A percentile compares a stretch with the other conserved stretches of the same genome.
Evolutionary conservation across 2,797 vertebrate genomes (phyloP).

Genomic region (Rachycentron canadum): DNA sequence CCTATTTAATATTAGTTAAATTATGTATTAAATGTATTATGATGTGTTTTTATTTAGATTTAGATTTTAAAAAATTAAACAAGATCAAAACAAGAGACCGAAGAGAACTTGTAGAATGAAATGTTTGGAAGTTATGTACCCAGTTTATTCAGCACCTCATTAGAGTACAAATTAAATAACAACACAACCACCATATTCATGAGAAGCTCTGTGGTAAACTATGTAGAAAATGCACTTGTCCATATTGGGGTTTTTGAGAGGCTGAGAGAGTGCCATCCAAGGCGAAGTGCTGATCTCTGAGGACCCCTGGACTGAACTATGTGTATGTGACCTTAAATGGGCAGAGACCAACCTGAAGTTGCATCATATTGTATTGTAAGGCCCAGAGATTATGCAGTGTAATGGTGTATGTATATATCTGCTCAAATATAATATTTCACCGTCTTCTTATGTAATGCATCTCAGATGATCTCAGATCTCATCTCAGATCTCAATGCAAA

Average conservation of each 20-base stretch:
- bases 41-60: background rate
- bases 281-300: slow-evolving; percentile 57
- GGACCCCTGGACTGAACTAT: slow-evolving; percentile 61
- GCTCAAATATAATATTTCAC: background rate
- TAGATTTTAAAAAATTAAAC: too few relatives aligned
- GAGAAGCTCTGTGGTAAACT: slow-evolving; percentile 20
- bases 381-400: slow-evolving; percentile 19
- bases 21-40: too few relatives aligned
- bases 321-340: slow-evolving; percentile 80
- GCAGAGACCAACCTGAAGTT: slow-evolving; percentile 66
- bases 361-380: slow-evolving; percentile 29
- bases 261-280: slow-evolving; percentile 58
- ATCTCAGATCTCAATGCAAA: too few relatives aligned
- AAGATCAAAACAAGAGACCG: background rate
- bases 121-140: background rate
- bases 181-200: slow-evolving; percentile 17
- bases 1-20: too few relatives aligned
- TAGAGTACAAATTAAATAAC: slow-evolving; percentile 6
- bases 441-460: background rate
- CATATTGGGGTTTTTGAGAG: slow-evolving; percentile 59
- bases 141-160: background rate
- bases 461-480: background rate
- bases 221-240: slow-evolving; percentile 44
- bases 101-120: background rate
- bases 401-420: slow-evolving; percentile 25